Percentiles rank a stretch among this genome's conserved stretches.
These are phyloP conservation scores for Tympanuchus pallidicinctus DNA, from an alignment of 2,113 vertebrate species.

Conservation along the genomic window DNA sequence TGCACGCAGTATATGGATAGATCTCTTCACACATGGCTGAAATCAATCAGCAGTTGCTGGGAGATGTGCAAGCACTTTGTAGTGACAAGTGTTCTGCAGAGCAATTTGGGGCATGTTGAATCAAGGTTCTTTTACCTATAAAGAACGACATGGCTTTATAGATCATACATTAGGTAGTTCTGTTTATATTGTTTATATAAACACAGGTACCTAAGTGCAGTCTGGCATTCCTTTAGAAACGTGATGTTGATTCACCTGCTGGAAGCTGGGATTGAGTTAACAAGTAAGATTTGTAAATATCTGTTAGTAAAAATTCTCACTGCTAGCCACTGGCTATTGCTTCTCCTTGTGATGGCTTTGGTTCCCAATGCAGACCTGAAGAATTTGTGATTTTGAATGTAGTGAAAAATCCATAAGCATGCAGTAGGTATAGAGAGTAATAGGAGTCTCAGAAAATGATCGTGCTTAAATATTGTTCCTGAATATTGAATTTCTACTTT, in stretches of 20 bases:
- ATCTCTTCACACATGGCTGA: fast-evolving
- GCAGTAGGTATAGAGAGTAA: background rate
- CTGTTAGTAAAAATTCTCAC: background rate
- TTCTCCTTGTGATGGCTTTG: background rate
- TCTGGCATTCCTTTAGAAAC: background rate
- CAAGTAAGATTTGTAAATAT: background rate
- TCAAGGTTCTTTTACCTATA: too few species aligned
- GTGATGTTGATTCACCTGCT: background rate
- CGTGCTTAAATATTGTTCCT: background rate
- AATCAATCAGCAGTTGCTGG: background rate
- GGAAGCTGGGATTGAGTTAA: background rate
- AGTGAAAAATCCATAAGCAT: background rate
- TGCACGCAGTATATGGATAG: background rate
- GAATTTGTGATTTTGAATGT: background rate
- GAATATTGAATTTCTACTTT: background rate
- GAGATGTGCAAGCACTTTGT: background rate
- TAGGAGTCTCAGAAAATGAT: background rate
- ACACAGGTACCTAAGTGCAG: background rate
- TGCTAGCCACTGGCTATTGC: background rate
- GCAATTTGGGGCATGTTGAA: background rate
- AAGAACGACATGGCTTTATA: background rate
- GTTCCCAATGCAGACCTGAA: background rate
- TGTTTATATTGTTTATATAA: background rate
- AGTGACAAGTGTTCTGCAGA: background rate
- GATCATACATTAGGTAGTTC: fast-evolving